Conservation (phyloP, 2,888 invertebrate genomes). For the Ellobium chinense region DNA sequence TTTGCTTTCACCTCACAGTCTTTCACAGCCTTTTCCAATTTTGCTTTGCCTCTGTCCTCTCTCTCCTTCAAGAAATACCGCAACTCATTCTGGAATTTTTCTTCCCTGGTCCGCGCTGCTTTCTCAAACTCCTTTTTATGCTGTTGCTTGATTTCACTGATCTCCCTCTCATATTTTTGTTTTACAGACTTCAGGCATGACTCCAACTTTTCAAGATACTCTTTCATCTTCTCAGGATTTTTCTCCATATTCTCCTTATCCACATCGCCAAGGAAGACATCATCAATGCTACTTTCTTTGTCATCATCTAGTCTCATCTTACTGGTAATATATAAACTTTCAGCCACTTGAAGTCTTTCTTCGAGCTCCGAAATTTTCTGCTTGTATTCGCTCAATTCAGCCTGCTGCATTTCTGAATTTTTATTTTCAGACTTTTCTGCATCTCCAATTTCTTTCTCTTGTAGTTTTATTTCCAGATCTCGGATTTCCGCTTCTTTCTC, state of each 20-base stretch:
- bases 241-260: background rate
- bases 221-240: conserved; percentile 4
- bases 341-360: background rate
- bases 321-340: background rate
- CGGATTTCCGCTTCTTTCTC: conserved; percentile 38
- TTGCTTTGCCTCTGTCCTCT: conserved; percentile 15
- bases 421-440: conserved; percentile 28
- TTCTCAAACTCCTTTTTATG: conserved; percentile 40
- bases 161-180: background rate
- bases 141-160: background rate
- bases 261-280: background rate
- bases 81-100: conserved; percentile 38
- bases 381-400: conserved; percentile 43
- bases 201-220: background rate
- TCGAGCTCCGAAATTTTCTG: conserved; percentile 35
- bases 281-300: background rate
- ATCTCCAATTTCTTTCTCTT: conserved; percentile 43
- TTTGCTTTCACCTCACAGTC: conserved; percentile 21
- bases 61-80: conserved; percentile 40
- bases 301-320: too few relatives aligned
- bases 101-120: conserved; percentile 3
- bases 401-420: background rate
- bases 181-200: background rate
- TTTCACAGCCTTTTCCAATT: conserved; percentile 30
- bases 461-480: conserved; percentile 48